Evolutionary conservation across 1,140 invertebrate genomes (phyloP), one percentile per base, ranked within the genome.

Genomic region (Cydia splendana): DNA sequence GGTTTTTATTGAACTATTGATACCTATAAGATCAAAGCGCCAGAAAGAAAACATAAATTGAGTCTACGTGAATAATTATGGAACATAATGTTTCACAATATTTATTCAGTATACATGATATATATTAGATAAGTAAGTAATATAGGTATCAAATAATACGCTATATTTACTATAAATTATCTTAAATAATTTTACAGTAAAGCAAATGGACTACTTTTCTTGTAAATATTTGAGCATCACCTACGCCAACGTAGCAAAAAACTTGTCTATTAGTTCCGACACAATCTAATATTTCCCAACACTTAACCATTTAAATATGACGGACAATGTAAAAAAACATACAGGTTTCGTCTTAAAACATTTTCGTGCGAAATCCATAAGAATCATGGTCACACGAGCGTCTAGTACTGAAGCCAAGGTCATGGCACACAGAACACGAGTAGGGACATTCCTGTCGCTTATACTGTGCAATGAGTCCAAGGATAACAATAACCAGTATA

Each of bases 401-500:
- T 80, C 82, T 84, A 83, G 81, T 87, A 88, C 85, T 85, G 84
- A 82, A 87, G 82, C 82, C 88, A 92, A 92, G 90, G 90, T 90
- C 84, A 84, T 62, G 51, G 65, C 79, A 83, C 86, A 82, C 85
- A 78, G 74, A 78, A 79, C 89, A 57, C n/a, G 18, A 9, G 53
- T n/a, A 6, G 9, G 6, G 6, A 18, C n/a, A 62, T 62, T 62
- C 51, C 15, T n/a, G 12, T 4, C 51, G n/a, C 51, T 53, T 53
- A 7, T 6, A 7, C 15, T 7, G 51, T 53, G 38, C 0, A 13
- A 0, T 15, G 48, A 51, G 48, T 53, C n/a, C 6, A n/a, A 53
- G 51, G 13, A n/a, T 0, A 4, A 53, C 4, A n/a, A 53, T 7
- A 53, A 53, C 51, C 51, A 53, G 51, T 53, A 18, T 53, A n/a